Percentiles rank a stretch among this genome's conserved stretches.
These are phyloP conservation scores for Neoniphon sammara DNA, from an alignment of 2,797 vertebrate genomes.

Conservation along the genomic window DNA sequence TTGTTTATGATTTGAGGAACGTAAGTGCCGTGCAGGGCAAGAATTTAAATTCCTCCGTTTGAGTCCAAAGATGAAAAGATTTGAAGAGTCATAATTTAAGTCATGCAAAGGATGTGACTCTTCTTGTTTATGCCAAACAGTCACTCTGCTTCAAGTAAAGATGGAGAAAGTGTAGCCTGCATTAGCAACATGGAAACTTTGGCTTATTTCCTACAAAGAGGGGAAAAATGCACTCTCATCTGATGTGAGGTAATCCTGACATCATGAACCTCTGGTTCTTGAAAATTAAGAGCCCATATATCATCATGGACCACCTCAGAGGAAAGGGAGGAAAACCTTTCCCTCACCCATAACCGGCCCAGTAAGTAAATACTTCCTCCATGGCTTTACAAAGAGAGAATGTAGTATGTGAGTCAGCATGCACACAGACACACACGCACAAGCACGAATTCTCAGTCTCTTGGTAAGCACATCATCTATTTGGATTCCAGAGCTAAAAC, in stretches of 20 bases:
- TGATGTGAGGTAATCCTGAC: conserved; percentile 55
- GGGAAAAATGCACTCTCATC: background rate
- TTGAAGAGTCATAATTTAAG: background rate
- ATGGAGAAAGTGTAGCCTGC: conserved; percentile 3
- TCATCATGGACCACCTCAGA: conserved; percentile 5
- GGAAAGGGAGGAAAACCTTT: background rate
- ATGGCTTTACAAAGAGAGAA: background rate
- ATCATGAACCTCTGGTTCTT: conserved; percentile 17
- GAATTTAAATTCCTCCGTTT: background rate
- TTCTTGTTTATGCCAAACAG: conserved; percentile 13
- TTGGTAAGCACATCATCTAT: too few species aligned
- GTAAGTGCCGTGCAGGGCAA: background rate
- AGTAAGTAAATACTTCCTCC: conserved; percentile 36
- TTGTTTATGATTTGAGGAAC: background rate
- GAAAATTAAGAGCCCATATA: background rate
- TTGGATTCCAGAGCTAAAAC: conserved; percentile 26
- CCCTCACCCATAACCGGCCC: background rate
- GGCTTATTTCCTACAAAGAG: conserved; percentile 9
- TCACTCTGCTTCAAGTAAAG: conserved; percentile 7
- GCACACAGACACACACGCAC: background rate
- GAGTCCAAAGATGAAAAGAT: background rate
- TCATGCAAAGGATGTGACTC: background rate
- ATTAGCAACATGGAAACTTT: conserved; percentile 39
- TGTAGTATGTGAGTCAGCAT: conserved; percentile 35
- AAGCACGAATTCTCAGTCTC: too few species aligned